Base-by-base conservation (phyloP, 2,888 invertebrate genomes). In the Capitulum mitella region DNA sequence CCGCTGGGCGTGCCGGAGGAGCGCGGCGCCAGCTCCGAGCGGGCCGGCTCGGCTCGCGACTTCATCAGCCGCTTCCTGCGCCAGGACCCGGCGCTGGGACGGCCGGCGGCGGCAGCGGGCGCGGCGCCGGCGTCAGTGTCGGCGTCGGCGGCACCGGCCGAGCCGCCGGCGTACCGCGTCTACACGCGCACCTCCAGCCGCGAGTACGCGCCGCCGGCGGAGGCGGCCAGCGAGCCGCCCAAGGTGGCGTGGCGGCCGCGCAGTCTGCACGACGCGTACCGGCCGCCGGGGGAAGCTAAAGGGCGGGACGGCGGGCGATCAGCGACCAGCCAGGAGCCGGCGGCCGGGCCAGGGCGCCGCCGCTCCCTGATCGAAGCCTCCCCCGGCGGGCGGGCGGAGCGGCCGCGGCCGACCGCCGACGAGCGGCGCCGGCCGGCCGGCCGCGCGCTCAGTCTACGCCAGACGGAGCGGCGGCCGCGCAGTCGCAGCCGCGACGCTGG, bases 31-130 rank as follows among this genome's bases (percentile, higher is more conserved):
- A 70, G 37, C 70, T 37, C 70, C 70, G 70, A 70, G 70, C 70
- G 76, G 19, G 76, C 76, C 76, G 48, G 76, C 46, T 76, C 43
- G 46, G 76, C 76, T 46, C 76, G 76, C 16, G 76, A 76, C 76
- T 76, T 76, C 46, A 76, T 76, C 76, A 76, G 76, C 32, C 76
- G 76, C 14, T 76, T 76, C 22, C 32, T 76, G 76, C 70, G 70
- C 29, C 70, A 70, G 70, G 70, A 70, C 70, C 40, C 70, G 37
- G 70, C 70, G 70, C 70, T 70, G 70, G 40, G 37, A 2, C 70
- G 70, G 26, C 22, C 70, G 22, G 37, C 70, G 8, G 3, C 70
- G 70, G 70, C 70, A 1, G 22, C 70, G 40, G 70, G 3, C 19
- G 19, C 34, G 32, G 61, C 61, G 12, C 29, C 61, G 32, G n/a